Evolutionary conservation across 2,797 vertebrate species (phyloP).

Genomic region (Lateolabrax maculatus): DNA sequence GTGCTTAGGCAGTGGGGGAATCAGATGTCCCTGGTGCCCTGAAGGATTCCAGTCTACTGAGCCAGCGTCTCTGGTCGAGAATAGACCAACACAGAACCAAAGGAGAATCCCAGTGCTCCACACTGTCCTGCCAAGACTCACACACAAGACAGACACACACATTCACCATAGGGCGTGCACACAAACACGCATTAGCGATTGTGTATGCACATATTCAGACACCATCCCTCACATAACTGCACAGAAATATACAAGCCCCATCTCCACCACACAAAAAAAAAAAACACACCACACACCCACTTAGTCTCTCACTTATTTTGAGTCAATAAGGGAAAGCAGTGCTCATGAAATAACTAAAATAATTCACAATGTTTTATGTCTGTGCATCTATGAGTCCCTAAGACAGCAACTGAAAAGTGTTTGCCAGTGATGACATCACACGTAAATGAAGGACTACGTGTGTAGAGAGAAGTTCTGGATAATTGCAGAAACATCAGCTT

Average conservation of each 20-base stretch:
- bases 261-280: neutral
- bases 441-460: constrained; percentile 13
- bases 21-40: constrained; percentile 83
- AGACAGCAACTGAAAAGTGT: constrained; percentile 33
- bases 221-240: constrained; percentile 20
- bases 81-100: constrained; percentile 71
- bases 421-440: constrained; percentile 45
- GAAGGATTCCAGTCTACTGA: constrained; percentile 84
- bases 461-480: constrained; percentile 37
- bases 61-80: constrained; percentile 83
- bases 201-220: constrained; percentile 18
- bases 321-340: constrained; percentile 34
- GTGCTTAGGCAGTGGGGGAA: constrained; percentile 81
- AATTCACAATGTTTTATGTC: constrained; percentile 18
- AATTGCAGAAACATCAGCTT: constrained; percentile 58
- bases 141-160: constrained; percentile 28
- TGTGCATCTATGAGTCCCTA: constrained; percentile 15
- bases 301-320: constrained; percentile 5
- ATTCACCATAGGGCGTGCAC: constrained; percentile 52
- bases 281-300: constrained; percentile 1
- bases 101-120: constrained; percentile 69
- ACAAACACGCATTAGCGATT: constrained; percentile 36
- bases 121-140: constrained; percentile 57
- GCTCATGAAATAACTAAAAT: constrained; percentile 28
- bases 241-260: constrained; percentile 22